These are phyloP conservation scores for Ageneiosus marmoratus DNA, from an alignment of 2,113 vertebrate species.

Conservation along the genomic window DNA sequence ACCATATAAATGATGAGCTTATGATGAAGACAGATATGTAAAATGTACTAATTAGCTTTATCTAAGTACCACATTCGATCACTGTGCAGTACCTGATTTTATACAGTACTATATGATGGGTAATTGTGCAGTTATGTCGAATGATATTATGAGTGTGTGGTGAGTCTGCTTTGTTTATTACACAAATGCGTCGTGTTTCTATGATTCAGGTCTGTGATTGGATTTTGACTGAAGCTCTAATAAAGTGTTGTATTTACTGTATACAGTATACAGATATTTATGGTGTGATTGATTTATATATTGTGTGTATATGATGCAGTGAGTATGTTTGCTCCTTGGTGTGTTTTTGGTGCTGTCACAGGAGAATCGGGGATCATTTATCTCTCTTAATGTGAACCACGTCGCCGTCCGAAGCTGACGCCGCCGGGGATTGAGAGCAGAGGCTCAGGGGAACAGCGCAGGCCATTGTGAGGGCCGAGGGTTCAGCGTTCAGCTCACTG, in stretches of 20 bases:
- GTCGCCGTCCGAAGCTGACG: slow-evolving; percentile 1
- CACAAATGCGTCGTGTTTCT: background rate
- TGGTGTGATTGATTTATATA: slow-evolving; percentile 2
- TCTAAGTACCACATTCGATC: background rate
- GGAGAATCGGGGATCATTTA: slow-evolving; percentile 43
- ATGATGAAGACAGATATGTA: background rate
- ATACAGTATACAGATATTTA: background rate
- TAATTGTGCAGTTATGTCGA: background rate
- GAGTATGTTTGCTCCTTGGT: slow-evolving; percentile 3
- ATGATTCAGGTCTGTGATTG: background rate
- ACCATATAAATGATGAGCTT: background rate
- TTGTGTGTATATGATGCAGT: background rate
- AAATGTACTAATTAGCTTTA: background rate
- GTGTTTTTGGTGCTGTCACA: slow-evolving; percentile 46
- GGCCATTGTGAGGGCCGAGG: slow-evolving; percentile 46
- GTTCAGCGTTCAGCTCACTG: slow-evolving; percentile 37
- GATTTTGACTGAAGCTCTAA: background rate
- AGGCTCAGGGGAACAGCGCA: slow-evolving; percentile 35
- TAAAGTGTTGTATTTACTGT: slow-evolving; percentile 14
- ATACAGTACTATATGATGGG: background rate
- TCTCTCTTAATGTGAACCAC: slow-evolving; percentile 55
- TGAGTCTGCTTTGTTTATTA: too few relatives aligned
- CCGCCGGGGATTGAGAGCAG: slow-evolving; percentile 24
- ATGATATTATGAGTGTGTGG: background rate
- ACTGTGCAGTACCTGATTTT: too few relatives aligned